Evolutionary conservation across 2,888 invertebrate species (phyloP), one percentile per base, ranked within the genome.

Genomic region (Napeogenes inachia): DNA sequence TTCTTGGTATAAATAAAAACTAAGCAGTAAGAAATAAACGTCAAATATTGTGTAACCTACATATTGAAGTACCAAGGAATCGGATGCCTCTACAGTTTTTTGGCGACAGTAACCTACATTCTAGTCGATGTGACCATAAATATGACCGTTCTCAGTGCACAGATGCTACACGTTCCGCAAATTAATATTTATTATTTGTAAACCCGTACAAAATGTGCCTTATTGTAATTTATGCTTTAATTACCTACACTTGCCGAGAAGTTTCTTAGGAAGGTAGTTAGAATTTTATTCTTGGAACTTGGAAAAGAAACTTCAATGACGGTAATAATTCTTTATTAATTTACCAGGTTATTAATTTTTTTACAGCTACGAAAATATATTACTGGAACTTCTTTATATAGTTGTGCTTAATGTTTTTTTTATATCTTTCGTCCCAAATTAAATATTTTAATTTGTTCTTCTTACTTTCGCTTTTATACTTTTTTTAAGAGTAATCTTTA

Each of bases 61-160:
- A 30, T 50, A n/a, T 12, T 30, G 30, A 57, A 42, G 56, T 35
- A 61, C 54, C 53, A 60, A 59, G 59, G 3, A 42, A 42, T 3
- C 12, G 3, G 10, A 42, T 42, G 42, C 42, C 35, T 35, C 35
- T 1, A 35, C 6, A 63, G 62, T 59, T 57, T 57, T 54, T 53
- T 57, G 61, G 42, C 56, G 68, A 71, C 68, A 70, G 67, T 71
- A 70, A 71, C 73, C 73, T 64, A 71, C 73, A 67, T 64, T 62
- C 65, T 56, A 76, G 74, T 75, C 76, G 70, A 69, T 70, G 73
- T 69, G 68, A 70, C 68, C 76, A 74, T 81, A 79, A 82, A 81
- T 77, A 73, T 72, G 66, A 69, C 73, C 74, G 74, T 76, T 64
- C 79, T 77, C 82, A 81, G 81, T 76, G 64, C 79, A 77, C 82